A percentile compares a stretch with the other conserved stretches of the same genome.
These are phyloP conservation scores for Prosapia bicincta DNA, from an alignment of 2,888 invertebrate genomes.

Conservation along the genomic window DNA sequence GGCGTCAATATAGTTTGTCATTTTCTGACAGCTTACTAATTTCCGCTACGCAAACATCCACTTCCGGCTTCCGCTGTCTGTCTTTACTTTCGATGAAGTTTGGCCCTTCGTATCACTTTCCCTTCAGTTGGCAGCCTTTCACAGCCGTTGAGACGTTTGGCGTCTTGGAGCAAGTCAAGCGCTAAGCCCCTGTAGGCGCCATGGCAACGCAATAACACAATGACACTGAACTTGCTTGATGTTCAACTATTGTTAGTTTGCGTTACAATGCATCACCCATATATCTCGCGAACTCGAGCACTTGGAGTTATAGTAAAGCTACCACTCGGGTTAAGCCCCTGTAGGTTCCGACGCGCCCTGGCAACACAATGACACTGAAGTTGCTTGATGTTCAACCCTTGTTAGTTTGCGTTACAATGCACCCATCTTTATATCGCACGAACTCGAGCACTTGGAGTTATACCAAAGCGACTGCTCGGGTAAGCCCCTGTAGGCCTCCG, in stretches of 20 bases:
- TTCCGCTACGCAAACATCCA: neutral
- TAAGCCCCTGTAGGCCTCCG: neutral
- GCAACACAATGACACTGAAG: no score
- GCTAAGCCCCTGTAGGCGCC: neutral
- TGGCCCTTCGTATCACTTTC: neutral
- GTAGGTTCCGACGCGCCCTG: no score
- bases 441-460: no score
- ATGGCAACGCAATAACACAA: neutral
- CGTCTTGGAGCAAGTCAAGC: neutral
- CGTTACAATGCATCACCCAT: neutral
- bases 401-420: no score
- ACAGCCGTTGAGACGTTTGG: neutral
- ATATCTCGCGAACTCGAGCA: no score
- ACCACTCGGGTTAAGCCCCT: no score
- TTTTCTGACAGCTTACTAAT: neutral
- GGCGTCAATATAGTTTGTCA: constrained; percentile 2
- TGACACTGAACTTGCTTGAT: neutral
- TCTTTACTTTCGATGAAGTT: neutral
- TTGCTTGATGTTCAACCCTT: no score
- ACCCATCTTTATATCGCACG: no score
- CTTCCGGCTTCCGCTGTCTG: neutral
- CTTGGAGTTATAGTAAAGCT: no score
- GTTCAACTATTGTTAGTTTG: neutral
- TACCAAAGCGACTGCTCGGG: no score
- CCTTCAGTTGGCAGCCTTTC: neutral